phyloP scores from a whole-genome alignment of 2,113 vertebrate genomes.

The Sorex araneus region DNA sequence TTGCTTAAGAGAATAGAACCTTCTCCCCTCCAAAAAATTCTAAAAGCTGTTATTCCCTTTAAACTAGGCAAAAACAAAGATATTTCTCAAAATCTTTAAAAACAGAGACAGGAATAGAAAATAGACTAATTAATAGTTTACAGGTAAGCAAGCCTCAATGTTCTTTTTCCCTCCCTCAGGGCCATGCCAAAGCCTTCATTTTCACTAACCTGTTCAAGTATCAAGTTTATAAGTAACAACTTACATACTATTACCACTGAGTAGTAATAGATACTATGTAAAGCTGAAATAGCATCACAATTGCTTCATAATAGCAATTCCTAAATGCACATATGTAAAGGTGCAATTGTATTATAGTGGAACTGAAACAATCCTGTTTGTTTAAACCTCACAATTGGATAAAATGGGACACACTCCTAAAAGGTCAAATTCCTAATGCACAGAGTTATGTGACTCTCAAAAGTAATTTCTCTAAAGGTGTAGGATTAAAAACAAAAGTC shows the following conservation, averaged over 20 bases:
- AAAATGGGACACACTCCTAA: slow-evolving; percentile 22
- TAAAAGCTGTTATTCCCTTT: slow-evolving; percentile 61
- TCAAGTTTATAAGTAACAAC: slow-evolving; percentile 44
- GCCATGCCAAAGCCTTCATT: background rate
- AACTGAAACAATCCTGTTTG: slow-evolving; percentile 27
- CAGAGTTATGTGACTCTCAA: slow-evolving; percentile 32
- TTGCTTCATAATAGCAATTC: slow-evolving; percentile 30
- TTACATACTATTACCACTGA: slow-evolving; percentile 19
- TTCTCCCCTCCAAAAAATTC: background rate
- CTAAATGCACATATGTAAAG: slow-evolving; percentile 59
- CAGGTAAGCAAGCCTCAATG: slow-evolving; percentile 9
- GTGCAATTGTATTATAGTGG: slow-evolving; percentile 7
- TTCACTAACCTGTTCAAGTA: slow-evolving; percentile 51
- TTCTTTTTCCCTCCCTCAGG: background rate
- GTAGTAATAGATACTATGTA: background rate
- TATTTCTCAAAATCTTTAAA: slow-evolving; percentile 60
- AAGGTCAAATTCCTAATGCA: slow-evolving; percentile 47
- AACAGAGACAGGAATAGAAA: background rate
- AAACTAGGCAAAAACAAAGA: slow-evolving; percentile 63
- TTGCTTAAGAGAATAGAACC: no score
- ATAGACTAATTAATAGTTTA: background rate
- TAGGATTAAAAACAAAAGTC: slow-evolving; percentile 39
- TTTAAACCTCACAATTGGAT: slow-evolving; percentile 23
- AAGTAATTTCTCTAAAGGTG: slow-evolving; percentile 36
- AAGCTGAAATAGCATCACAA: slow-evolving; percentile 30